Evolutionary conservation across 2,113 vertebrate genomes (phyloP).

Genomic region (Rhynchomys soricoides): DNA sequence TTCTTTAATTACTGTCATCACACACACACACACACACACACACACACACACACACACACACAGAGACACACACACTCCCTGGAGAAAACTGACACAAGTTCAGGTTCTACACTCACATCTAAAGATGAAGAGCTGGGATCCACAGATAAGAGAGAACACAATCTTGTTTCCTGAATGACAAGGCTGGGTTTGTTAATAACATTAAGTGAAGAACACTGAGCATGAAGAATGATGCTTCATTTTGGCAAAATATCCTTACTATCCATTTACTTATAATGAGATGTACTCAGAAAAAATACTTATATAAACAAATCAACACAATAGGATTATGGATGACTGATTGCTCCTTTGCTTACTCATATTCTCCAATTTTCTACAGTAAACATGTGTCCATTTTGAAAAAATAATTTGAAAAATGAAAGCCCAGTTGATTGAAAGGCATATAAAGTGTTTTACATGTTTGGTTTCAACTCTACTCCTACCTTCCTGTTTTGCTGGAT

Average conservation of each 20-base stretch:
- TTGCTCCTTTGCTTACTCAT: neutral
- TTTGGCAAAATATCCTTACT: neutral
- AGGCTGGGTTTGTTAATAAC: neutral
- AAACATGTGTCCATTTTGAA: constrained; percentile 19
- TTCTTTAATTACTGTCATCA: neutral
- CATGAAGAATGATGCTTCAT: neutral
- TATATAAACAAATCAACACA: neutral
- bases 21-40: too few species aligned
- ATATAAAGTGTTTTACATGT: neutral
- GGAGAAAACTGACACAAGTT: neutral
- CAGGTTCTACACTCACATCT: neutral
- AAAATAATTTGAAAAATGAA: constrained; percentile 9
- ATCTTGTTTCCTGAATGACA: neutral
- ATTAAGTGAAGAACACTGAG: neutral
- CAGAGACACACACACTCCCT: constrained; percentile 8
- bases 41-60: too few species aligned
- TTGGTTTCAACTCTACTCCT: neutral
- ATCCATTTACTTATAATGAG: neutral
- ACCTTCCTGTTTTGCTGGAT: neutral
- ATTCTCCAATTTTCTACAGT: constrained; percentile 28
- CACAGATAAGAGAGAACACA: neutral
- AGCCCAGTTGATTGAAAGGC: neutral
- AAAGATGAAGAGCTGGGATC: neutral
- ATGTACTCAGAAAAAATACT: neutral
- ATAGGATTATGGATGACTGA: neutral